phyloP scores from a whole-genome alignment of 2,888 invertebrate genomes.

The Mechanitis mazaeus region DNA sequence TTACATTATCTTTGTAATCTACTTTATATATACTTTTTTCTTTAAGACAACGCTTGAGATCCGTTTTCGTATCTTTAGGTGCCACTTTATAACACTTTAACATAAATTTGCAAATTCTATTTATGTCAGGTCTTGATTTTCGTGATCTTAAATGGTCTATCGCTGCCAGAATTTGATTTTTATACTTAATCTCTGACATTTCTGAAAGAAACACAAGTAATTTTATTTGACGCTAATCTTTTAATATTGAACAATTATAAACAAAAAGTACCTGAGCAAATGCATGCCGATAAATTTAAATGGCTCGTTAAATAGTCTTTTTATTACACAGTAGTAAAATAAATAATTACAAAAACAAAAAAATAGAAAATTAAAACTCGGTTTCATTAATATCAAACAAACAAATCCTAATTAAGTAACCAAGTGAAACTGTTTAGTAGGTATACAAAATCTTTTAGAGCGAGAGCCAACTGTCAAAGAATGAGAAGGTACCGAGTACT shows the following conservation, averaged over 20 bases:
- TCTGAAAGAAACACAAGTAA: constrained; percentile 44
- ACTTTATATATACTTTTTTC: constrained; percentile 87
- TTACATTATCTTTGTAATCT: constrained; percentile 90
- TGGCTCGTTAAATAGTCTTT: constrained; percentile 20
- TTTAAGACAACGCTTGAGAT: constrained; percentile 84
- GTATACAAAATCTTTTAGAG: no score
- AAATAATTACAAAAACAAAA: constrained; percentile 10
- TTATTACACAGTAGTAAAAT: constrained; percentile 15
- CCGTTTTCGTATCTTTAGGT: constrained; percentile 81
- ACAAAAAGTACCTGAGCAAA: constrained; percentile 53
- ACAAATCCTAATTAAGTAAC: no score
- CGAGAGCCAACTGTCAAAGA: no score
- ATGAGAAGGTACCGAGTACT: no score
- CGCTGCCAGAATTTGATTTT: constrained; percentile 87
- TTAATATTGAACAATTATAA: constrained; percentile 4
- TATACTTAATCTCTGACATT: constrained; percentile 80
- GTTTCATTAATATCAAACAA: constrained; percentile 1
- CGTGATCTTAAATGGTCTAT: constrained; percentile 89
- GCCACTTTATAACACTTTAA: constrained; percentile 84
- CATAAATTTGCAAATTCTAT: constrained; percentile 89
- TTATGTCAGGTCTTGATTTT: constrained; percentile 89
- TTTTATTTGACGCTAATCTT: neutral
- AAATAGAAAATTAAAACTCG: neutral
- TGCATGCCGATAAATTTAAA: constrained; percentile 64
- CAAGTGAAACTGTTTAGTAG: no score